Base-by-base conservation (phyloP, 2,113 vertebrate genomes). In the Peucedramus taeniatus region DNA sequence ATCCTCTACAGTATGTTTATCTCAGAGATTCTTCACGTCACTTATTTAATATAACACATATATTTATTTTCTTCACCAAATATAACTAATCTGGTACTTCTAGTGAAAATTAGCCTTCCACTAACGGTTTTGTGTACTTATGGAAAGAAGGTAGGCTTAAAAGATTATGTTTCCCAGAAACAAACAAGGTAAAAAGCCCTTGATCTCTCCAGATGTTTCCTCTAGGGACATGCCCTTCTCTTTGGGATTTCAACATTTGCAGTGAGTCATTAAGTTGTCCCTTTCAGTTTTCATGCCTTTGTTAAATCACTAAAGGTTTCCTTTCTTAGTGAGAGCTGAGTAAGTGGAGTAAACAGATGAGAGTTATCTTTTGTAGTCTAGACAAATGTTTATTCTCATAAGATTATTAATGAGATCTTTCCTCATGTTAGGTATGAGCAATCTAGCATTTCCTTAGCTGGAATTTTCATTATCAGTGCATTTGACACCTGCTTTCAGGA, bases 161-260 rank as follows among this genome's bases (percentile, higher is more conserved):
- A 84, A 91, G 35, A 28, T 53, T 65, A 30, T 31, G 15, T 51
- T 80, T 77, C 66, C 33, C 71, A 93, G 83, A 94, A 78, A 7
- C 4, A 77, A 81, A 82, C 24, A 82, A 91, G 89, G 80, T 94
- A 78, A 84, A 94, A 94, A 51, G 21, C 53, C 23, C 24, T 92
- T 92, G 49, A 87, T 95, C 65, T 91, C 11, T 71, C 80, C 94
- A 93, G 91, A 94, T 94, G 89, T 96, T 97, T 94, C 60, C 94
- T 87, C 69, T 68, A 37, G 83, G 61, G 72, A 81, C n/a, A 13
- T 79, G 61, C 26, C 39, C 26, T 87, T 84, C 87, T 89, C 77
- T 83, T 64, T 65, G 49, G 68, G 26, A 57, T 76, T 61, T 82
- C 13, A 65, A 31, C 8, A 26, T 49, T 40, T 72, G 31, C 53